Base-by-base conservation (phyloP, 2,888 invertebrate genomes). In the Protophormia terraenovae region DNA sequence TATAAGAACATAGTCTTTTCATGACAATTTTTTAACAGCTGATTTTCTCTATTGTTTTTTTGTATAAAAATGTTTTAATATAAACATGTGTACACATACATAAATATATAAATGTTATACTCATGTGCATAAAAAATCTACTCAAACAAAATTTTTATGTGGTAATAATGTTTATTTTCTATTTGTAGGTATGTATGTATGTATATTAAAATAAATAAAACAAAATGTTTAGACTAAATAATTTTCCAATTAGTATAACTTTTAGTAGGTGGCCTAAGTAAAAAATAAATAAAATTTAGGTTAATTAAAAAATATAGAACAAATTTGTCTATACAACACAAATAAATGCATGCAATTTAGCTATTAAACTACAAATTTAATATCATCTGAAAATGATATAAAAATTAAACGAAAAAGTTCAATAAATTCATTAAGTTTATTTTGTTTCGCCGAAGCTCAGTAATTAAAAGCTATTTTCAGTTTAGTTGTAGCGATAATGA, bases 21-120 rank as follows among this genome's bases (percentile, higher is more conserved):
- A 50, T 67, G 77, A 77, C 45, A 67, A 47, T 77, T 32, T 58
- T 67, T 41, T 16, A 78, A 62, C 78, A 78, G 62, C 69, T 78
- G 78, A 69, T 62, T 69, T 29, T 27, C 3, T 60, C 19, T 16
- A 16, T 5, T 69, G n/a, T 22, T 24, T 47, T 64, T 10, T 62
- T 41, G 35, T 60, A 47, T 35, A 35, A 32, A 62, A 47, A 62
- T 45, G 45, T 29, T 66, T n/a, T n/a, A n/a, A n/a, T 38, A 62
- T 35, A 22, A 27, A 50, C 29, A 47, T n/a, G 24, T 71, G 16
- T 71, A 35, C 7, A 35, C 10, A 35, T 35, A 35, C 5, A 35
- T 12, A 12, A 38, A 38, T 38, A 38, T 38, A 10, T 45, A 10
- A 16, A 16, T 45, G 16, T 32, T 16, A 5, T 45, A 16, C 14